Evolutionary conservation across 2,797 vertebrate genomes (phyloP).

Genomic region (Urocyon cinereoargenteus): DNA sequence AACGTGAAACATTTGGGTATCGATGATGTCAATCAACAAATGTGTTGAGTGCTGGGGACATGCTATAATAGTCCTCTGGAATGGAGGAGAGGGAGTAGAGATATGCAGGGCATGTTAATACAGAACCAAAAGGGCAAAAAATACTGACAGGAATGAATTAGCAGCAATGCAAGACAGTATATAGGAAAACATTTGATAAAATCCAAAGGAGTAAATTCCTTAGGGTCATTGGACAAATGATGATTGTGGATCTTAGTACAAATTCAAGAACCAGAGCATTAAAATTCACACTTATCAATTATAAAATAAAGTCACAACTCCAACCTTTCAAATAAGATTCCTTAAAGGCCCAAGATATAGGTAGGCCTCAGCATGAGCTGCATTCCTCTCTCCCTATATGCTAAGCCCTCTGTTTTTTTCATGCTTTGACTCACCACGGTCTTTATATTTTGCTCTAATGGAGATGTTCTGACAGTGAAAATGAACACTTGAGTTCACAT

Average conservation of each 20-base stretch:
- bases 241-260: not conserved
- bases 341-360: not conserved
- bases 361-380: not conserved
- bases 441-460: not conserved
- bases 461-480: constrained; percentile 6
- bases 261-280: not conserved
- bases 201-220: not conserved
- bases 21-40: not conserved
- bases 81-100: not conserved
- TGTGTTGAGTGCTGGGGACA: not conserved
- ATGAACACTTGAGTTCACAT: not conserved
- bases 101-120: not conserved
- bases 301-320: not conserved
- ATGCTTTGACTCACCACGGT: not conserved
- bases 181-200: not conserved
- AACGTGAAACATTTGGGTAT: not conserved
- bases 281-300: not conserved
- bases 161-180: not conserved
- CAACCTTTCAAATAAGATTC: not conserved
- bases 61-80: not conserved
- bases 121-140: constrained; percentile 5
- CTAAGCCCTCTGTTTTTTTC: not conserved
- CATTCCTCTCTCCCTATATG: not conserved
- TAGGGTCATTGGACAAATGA: not conserved
- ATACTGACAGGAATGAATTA: not conserved